Evolutionary conservation across 2,888 invertebrate species (phyloP).

Genomic region (Phyllotreta striolata): DNA sequence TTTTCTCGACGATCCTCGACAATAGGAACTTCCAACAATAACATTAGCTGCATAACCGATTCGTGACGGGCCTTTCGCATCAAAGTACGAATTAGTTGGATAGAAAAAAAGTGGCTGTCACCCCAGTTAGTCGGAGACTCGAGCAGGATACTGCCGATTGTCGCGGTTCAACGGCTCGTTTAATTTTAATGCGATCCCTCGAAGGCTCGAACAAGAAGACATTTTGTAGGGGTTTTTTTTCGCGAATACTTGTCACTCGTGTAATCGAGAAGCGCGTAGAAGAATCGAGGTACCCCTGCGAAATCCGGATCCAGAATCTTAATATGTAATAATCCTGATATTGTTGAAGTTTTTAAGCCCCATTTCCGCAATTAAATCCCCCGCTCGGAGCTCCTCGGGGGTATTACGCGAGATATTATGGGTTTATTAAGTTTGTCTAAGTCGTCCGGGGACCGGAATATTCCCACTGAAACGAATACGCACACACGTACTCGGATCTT

Average conservation of each 20-base stretch:
- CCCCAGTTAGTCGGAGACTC: constrained; percentile 31
- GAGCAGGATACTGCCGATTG: constrained; percentile 31
- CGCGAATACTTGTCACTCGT: too few relatives aligned
- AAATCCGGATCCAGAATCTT: constrained; percentile 18
- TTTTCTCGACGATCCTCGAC: too few relatives aligned
- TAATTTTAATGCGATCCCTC: constrained; percentile 53
- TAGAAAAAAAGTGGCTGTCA: constrained; percentile 44
- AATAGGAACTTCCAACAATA: background rate
- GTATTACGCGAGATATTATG: constrained; percentile 47
- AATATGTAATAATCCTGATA: constrained; percentile 51
- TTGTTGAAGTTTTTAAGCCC: constrained; percentile 58
- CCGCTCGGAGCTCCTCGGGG: constrained; percentile 41
- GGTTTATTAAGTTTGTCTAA: constrained; percentile 56
- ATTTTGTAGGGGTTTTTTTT: too few relatives aligned
- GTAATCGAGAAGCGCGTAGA: too few relatives aligned
- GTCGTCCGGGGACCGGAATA: constrained; percentile 36
- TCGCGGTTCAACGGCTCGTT: constrained; percentile 52
- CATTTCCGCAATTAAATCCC: constrained; percentile 58
- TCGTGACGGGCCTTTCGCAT: constrained; percentile 53
- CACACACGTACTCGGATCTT: constrained; percentile 22
- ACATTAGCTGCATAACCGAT: background rate
- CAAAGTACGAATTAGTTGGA: constrained; percentile 50
- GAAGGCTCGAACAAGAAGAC: background rate
- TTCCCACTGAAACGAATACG: background rate
- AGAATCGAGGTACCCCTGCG: background rate